A percentile compares a stretch with the other conserved stretches of the same genome.
phyloP scores from a whole-genome alignment of 2,797 vertebrate genomes.

The Peromyscus attwateri region DNA sequence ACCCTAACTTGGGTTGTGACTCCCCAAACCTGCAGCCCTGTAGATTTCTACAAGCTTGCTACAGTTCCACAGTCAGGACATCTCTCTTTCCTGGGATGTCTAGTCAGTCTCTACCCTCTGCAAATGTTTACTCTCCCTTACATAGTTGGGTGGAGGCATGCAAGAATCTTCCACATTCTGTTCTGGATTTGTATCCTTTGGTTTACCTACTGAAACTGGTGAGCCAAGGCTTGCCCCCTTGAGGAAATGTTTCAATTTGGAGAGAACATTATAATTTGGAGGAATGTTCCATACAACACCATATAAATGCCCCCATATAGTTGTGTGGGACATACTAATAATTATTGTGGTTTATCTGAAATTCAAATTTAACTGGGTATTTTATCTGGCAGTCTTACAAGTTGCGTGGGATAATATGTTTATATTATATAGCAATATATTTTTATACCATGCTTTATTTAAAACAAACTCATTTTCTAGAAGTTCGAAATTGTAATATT shows the following conservation, averaged over 20 bases:
- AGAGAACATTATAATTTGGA: background rate
- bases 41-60: background rate
- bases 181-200: background rate
- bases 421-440: no score
- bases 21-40: background rate
- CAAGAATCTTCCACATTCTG: background rate
- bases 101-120: background rate
- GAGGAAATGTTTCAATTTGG: background rate
- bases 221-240: background rate
- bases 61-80: background rate
- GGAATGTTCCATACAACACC: background rate
- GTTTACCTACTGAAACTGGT: background rate
- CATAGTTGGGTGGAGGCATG: background rate
- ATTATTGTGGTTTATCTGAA: conserved; percentile 34
- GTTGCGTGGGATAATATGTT: background rate
- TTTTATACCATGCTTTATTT: conserved; percentile 39
- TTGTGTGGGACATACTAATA: conserved; percentile 34
- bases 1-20: background rate
- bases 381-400: conserved; percentile 42
- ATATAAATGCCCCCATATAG: background rate
- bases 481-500: conserved; percentile 25
- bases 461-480: conserved; percentile 58
- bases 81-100: background rate
- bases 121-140: background rate
- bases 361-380: conserved; percentile 38